A percentile compares a stretch with the other conserved stretches of the same genome.
Evolutionary conservation across 30 jellyfish, hydroid and myxozoan species (phyloP).

Genomic region (Morbakka virulenta): DNA sequence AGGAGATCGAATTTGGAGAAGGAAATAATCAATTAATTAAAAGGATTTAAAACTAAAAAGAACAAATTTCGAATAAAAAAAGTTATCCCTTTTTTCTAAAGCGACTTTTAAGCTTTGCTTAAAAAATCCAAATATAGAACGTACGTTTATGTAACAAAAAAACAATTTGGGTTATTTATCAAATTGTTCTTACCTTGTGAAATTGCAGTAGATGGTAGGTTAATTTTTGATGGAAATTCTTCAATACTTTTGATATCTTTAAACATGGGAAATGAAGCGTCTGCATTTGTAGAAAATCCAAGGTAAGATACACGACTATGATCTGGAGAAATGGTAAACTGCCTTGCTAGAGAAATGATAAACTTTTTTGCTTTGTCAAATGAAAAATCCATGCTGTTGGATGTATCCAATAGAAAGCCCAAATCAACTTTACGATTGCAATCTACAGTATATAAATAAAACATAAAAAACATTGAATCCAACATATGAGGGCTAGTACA

Average conservation of each 20-base stretch:
- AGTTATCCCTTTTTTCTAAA: too few species aligned
- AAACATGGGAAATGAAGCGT: constrained; percentile 30
- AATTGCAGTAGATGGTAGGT: background rate
- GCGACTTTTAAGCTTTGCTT: too few species aligned
- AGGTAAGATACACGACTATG: constrained; percentile 67
- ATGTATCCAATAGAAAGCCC: constrained; percentile 75
- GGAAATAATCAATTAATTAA: too few species aligned
- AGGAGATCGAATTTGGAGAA: too few species aligned
- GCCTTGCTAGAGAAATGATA: constrained; percentile 53
- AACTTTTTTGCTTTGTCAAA: constrained; percentile 57
- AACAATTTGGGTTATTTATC: too few species aligned
- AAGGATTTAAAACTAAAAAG: too few species aligned
- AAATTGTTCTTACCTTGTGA: background rate
- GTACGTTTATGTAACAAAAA: too few species aligned
- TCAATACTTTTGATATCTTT: background rate
- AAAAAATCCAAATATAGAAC: too few species aligned
- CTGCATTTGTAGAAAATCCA: constrained; percentile 56
- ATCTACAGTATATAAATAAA: constrained; percentile 1
- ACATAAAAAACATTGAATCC: background rate
- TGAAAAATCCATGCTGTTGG: constrained; percentile 45
- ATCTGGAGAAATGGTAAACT: constrained; percentile 55
- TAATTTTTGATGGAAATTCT: background rate
- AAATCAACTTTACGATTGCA: constrained; percentile 73
- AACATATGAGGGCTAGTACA: too few species aligned
- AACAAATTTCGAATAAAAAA: too few species aligned